Evolutionary conservation across 30 jellyfish, hydroid and myxozoan species (phyloP), one percentile per base, ranked within the genome.

Genomic region (Hydractinia symbiolongicarpus): DNA sequence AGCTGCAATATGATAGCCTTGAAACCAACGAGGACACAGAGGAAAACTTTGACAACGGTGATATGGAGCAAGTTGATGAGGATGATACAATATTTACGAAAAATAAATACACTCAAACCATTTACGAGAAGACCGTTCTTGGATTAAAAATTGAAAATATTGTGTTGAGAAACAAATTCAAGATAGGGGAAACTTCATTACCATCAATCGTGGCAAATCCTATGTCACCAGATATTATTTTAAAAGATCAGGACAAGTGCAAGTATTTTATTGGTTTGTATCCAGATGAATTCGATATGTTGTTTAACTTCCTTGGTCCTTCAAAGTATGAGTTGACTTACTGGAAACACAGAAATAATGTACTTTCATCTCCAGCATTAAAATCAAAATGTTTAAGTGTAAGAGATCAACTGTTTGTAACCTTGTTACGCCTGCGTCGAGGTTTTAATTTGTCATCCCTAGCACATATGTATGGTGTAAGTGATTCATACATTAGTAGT

Each of bases 301-400:
- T 88, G 44, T 88, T 82, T 78, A 78, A 88, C 21, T 78, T 76
- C 83, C 89, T 82, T 54, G 94, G 94, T n/a, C 90, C 85, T 53
- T 93, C 96, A 66, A 87, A 87, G 56, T 87, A 68, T 57, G 58
- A 87, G 14, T 64, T 87, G 16, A 55, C 57, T 14, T 87, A 72
- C 50, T 81, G 88, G 96, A 81, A 30, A 8, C 17, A 86, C 72
- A 79, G 87, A 30, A n/a, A 16, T 40, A 81, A 19, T 21, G 57
- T 44, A 57, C 66, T 55, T 51, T 51, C 50, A 61, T 51, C n/a
- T 50, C 44, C 51, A 66, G 9, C 85, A n/a, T 16, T 3, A 54
- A 85, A 81, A 68, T 66, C 49, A 20, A 72, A 72, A 44, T 66
- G 73, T 11, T 66, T 88, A 50, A 10, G n/a, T 83, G 73, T 55